Conservation (phyloP, 1,140 invertebrate genomes). For the Mamestra configurata region DNA sequence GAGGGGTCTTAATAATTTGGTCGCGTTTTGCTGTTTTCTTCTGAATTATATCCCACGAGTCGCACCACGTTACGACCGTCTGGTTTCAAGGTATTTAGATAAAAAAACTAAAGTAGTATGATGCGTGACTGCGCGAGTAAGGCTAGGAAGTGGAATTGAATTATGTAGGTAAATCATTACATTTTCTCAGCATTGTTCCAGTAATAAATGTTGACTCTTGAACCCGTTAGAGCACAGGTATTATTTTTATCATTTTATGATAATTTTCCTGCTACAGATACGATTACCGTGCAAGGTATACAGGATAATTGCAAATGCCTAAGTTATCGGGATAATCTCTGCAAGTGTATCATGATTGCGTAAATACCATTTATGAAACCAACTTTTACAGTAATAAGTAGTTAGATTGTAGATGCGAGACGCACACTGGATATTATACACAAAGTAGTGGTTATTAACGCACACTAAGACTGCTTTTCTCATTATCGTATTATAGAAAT, state of each 20-base stretch:
- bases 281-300: neutral
- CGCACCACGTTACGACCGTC: constrained; percentile 44
- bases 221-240: constrained; percentile 10
- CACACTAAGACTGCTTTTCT: constrained; percentile 16
- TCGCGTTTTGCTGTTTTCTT: constrained; percentile 25
- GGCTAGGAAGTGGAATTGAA: constrained; percentile 48
- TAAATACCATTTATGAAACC: constrained; percentile 32
- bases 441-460: neutral
- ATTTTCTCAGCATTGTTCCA: constrained; percentile 39
- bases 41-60: constrained; percentile 52
- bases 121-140: constrained; percentile 52
- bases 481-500: constrained; percentile 21
- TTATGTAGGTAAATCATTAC: constrained; percentile 39
- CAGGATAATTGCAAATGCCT: constrained; percentile 14
- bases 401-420: constrained; percentile 1
- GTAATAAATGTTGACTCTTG: constrained; percentile 31
- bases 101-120: constrained; percentile 56
- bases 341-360: constrained; percentile 1
- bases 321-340: constrained; percentile 33
- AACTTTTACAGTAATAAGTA: constrained; percentile 39
- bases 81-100: constrained; percentile 53
- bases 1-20: constrained; percentile 14
- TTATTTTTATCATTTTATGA: constrained; percentile 14
- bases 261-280: neutral
- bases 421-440: constrained; percentile 5